Conservation (phyloP, 2,888 invertebrate species). For the Acholoe squamosa region DNA sequence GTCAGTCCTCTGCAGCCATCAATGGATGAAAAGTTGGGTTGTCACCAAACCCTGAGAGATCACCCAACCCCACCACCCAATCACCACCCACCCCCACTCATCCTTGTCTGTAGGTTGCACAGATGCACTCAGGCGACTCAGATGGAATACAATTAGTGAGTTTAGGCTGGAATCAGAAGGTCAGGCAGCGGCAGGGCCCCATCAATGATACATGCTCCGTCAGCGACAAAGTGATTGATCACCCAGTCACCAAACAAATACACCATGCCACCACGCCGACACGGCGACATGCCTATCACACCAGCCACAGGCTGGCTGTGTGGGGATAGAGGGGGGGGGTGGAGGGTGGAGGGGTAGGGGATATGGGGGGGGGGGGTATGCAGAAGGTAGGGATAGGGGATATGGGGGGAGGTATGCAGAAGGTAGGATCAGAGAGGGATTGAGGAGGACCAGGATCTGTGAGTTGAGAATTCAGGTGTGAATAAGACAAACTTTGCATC, state of each 20-base stretch:
- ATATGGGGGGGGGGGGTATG: neutral
- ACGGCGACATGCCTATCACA: neutral
- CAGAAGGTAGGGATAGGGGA: neutral
- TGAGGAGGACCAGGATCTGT: too few relatives aligned
- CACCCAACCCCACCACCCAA: neutral
- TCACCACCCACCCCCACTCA: neutral
- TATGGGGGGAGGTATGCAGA: neutral
- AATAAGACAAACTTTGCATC: too few relatives aligned
- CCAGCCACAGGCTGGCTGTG: neutral
- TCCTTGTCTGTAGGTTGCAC: neutral
- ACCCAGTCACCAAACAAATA: conserved; percentile 14
- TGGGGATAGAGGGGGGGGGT: too few relatives aligned
- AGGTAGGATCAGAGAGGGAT: neutral
- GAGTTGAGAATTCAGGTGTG: too few relatives aligned
- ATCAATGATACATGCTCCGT: conserved; percentile 55
- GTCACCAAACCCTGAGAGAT: neutral
- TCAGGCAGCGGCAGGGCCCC: neutral
- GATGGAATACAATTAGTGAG: conserved; percentile 48
- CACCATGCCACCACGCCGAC: conserved; percentile 13
- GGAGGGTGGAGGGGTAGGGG: neutral
- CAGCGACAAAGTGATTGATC: conserved; percentile 51
- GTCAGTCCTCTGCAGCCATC: too few relatives aligned
- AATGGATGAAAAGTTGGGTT: too few relatives aligned
- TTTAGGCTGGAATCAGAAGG: conserved; percentile 36
- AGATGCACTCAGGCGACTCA: conserved; percentile 16